Conservation (phyloP, 2,113 vertebrate genomes). For the Eublepharis macularius region DNA sequence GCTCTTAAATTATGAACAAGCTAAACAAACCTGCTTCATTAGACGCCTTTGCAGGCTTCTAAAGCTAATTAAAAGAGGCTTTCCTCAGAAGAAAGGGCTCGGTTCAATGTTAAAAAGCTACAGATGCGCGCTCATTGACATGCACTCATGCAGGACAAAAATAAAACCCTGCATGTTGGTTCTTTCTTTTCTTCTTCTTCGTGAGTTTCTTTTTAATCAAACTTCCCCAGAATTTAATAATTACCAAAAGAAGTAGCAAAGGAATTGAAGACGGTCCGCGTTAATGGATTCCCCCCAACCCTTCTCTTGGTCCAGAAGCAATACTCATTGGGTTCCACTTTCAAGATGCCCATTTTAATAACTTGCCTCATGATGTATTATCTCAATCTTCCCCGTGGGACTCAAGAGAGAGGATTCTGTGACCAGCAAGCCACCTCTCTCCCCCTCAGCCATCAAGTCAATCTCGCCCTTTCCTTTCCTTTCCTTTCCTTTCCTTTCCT, state of each 20-base stretch:
- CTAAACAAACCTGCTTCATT: conserved; percentile 18
- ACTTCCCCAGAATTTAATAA: background rate
- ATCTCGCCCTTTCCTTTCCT: conserved; percentile 2
- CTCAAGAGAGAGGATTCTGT: background rate
- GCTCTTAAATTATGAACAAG: background rate
- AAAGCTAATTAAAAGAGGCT: background rate
- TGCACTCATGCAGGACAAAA: background rate
- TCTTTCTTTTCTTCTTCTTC: background rate
- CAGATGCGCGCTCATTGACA: background rate
- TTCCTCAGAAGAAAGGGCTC: background rate
- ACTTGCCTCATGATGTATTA: background rate
- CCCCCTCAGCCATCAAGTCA: conserved; percentile 34
- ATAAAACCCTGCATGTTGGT: conserved; percentile 26
- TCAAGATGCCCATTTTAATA: conserved; percentile 39
- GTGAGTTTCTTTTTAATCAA: background rate
- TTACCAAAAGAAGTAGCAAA: conserved; percentile 45
- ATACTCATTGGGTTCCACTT: conserved; percentile 27
- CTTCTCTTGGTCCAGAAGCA: conserved; percentile 34
- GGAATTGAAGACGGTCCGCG: conserved; percentile 37
- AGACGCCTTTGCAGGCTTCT: background rate
- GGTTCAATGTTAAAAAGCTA: background rate
- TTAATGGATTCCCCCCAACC: conserved; percentile 41
- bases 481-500: too few species aligned
- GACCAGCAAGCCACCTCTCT: conserved; percentile 30
- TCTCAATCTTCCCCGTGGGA: background rate